Percentiles rank a stretch among this genome's conserved stretches.
Conservation (phyloP, 2,797 vertebrate genomes). For the Salmo trutta region DNA sequence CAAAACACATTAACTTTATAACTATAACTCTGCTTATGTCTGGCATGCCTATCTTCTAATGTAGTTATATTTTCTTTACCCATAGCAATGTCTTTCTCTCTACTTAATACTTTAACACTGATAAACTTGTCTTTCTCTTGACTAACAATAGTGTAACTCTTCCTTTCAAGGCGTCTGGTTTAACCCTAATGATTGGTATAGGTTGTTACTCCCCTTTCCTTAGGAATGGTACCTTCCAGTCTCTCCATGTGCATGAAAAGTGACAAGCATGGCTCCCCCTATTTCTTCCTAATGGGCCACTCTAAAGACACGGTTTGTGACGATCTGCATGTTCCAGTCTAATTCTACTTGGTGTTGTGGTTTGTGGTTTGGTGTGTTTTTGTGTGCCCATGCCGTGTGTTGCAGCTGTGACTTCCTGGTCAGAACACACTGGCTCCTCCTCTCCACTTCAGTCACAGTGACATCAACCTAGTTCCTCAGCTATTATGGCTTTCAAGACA, state of each 20-base stretch:
- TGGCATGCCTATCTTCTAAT: slow-evolving; percentile 52
- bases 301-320: slow-evolving; percentile 99
- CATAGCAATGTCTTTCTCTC: slow-evolving; percentile 66
- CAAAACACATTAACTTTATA: not conserved
- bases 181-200: slow-evolving; percentile 99
- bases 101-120: slow-evolving; percentile 40
- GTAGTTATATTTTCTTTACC: slow-evolving; percentile 55
- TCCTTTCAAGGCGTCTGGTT: slow-evolving; percentile 88
- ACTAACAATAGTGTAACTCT: slow-evolving; percentile 84
- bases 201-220: slow-evolving; percentile 99
- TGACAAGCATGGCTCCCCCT: slow-evolving; percentile 99
- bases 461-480: not conserved
- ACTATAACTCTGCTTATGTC: slow-evolving; percentile 17
- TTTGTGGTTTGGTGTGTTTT: slow-evolving; percentile 39
- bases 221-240: slow-evolving; percentile 99
- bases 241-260: slow-evolving; percentile 99
- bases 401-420: slow-evolving; percentile 25
- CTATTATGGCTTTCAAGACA: no score
- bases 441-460: not conserved
- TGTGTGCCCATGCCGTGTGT: slow-evolving; percentile 20
- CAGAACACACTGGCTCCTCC: not conserved
- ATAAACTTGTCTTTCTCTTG: slow-evolving; percentile 62
- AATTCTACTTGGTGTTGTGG: slow-evolving; percentile 60
- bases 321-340: slow-evolving; percentile 85
- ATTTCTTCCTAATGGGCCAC: slow-evolving; percentile 99